Percentiles rank a stretch among this genome's conserved stretches.
Evolutionary conservation across 2,888 invertebrate genomes (phyloP).

Genomic region (Schrankia costaestrigalis): DNA sequence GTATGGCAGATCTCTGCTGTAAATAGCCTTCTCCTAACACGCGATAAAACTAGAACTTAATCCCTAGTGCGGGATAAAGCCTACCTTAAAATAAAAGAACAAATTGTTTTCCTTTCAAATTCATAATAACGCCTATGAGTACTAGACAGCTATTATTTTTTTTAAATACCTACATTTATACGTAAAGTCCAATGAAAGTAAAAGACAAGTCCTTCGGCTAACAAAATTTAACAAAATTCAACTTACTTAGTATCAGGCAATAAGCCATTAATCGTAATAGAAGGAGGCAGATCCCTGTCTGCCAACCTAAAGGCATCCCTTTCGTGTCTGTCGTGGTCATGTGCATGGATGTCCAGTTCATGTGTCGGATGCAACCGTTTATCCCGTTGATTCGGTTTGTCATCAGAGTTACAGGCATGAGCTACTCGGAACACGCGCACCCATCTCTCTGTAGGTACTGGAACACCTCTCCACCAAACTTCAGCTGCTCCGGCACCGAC

Average conservation of each 20-base stretch:
- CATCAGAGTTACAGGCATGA: slow-evolving; percentile 61
- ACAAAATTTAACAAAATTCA: too few relatives aligned
- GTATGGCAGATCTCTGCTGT: too few relatives aligned
- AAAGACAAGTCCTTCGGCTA: too few relatives aligned
- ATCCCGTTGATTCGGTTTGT: slow-evolving; percentile 4
- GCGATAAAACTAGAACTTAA: too few relatives aligned
- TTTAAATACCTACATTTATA: too few relatives aligned
- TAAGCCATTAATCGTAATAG: slow-evolving; percentile 58
- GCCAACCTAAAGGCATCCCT: slow-evolving; percentile 69
- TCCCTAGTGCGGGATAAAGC: too few relatives aligned
- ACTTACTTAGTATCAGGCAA: slow-evolving; percentile 82
- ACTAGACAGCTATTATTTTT: too few relatives aligned
- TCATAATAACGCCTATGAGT: too few relatives aligned
- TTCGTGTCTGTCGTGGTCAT: slow-evolving; percentile 26
- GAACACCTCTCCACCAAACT: slow-evolving; percentile 91
- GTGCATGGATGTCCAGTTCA: slow-evolving; percentile 27
- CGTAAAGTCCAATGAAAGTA: neutral
- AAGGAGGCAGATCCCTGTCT: slow-evolving; percentile 56
- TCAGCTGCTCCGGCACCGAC: slow-evolving; percentile 89
- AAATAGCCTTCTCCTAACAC: too few relatives aligned
- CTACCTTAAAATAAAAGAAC: too few relatives aligned
- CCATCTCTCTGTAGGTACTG: slow-evolving; percentile 93
- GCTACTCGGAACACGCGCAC: slow-evolving; percentile 94
- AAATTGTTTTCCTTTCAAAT: too few relatives aligned
- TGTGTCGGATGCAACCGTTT: slow-evolving; percentile 3